Evolutionary conservation across 53 echinoderm and acorn worm genomes (phyloP).

Genomic region (Hippasteria phrygiana): DNA sequence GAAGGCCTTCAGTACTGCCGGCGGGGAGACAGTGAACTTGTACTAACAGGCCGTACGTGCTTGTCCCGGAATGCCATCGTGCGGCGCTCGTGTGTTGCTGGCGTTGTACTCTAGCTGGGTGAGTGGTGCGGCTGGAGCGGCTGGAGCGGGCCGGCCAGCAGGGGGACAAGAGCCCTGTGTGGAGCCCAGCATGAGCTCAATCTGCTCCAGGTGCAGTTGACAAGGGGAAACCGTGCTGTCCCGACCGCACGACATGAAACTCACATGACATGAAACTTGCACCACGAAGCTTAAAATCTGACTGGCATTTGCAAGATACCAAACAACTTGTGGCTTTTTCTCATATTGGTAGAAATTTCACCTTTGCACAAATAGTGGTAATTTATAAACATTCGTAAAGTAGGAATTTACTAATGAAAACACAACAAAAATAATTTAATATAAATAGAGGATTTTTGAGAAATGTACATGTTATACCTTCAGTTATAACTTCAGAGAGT

Average conservation of each 20-base stretch:
- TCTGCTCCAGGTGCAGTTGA: conserved; percentile 53
- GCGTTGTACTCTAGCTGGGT: conserved; percentile 32
- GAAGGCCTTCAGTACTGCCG: too few relatives aligned
- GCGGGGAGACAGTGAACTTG: conserved; percentile 45
- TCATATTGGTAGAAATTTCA: background rate
- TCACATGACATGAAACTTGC: conserved; percentile 26
- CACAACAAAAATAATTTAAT: too few relatives aligned
- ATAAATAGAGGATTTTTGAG: too few relatives aligned
- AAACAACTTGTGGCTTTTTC: background rate
- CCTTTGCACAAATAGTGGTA: too few relatives aligned
- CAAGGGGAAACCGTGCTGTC: conserved; percentile 23
- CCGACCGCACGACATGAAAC: background rate
- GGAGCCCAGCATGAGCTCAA: conserved; percentile 34
- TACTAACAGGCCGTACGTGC: conserved; percentile 33
- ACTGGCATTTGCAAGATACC: background rate
- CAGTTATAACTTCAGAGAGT: too few relatives aligned
- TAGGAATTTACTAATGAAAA: too few relatives aligned
- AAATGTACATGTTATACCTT: too few relatives aligned
- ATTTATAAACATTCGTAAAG: too few relatives aligned
- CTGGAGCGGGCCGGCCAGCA: background rate
- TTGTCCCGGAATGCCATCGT: conserved; percentile 29
- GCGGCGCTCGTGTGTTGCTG: conserved; percentile 20
- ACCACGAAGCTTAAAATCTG: background rate
- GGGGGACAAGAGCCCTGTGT: background rate
- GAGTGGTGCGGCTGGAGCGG: background rate